A percentile compares a stretch with the other conserved stretches of the same genome.
These are phyloP conservation scores for Idaea biselata DNA, from an alignment of 2,888 invertebrate species.

Conservation along the genomic window DNA sequence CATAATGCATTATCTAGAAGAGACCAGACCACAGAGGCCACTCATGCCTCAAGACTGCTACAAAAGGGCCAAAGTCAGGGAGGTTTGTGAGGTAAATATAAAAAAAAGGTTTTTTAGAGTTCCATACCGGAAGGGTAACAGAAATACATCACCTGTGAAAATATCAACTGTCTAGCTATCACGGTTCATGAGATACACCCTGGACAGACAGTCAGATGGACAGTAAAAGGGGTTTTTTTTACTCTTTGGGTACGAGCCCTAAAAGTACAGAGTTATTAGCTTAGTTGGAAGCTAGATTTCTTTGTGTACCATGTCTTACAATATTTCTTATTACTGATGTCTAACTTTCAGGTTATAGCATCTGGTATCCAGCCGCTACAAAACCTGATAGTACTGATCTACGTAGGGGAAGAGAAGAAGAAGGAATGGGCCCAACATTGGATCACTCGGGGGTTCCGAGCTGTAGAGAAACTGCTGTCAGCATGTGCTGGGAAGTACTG, in stretches of 20 bases:
- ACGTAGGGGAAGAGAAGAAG: slow-evolving; percentile 93
- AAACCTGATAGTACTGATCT: slow-evolving; percentile 92
- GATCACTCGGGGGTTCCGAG: slow-evolving; percentile 94
- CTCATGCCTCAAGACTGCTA: slow-evolving; percentile 94
- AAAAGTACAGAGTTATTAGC: no score
- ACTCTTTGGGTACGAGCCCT: no score
- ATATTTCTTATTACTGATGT: no score
- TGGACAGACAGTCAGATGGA: slow-evolving; percentile 1
- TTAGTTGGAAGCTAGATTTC: no score
- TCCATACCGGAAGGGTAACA: no score
- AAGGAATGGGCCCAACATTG: slow-evolving; percentile 96
- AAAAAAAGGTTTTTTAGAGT: not conserved
- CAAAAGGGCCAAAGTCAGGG: slow-evolving; percentile 94
- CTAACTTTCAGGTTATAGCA: slow-evolving; percentile 84
- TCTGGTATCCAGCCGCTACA: slow-evolving; percentile 98
- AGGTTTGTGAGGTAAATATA: slow-evolving; percentile 88
- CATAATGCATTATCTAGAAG: slow-evolving; percentile 98
- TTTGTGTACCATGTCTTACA: no score
- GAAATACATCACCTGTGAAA: no score
- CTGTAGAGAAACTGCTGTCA: slow-evolving; percentile 92
- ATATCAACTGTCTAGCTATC: no score
- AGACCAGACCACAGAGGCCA: slow-evolving; percentile 91
- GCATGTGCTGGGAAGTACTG: slow-evolving; percentile 94
- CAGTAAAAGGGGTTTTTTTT: no score
- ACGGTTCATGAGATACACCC: no score